phyloP scores from a whole-genome alignment of 2,113 vertebrate species.

The Eira barbara region DNA sequence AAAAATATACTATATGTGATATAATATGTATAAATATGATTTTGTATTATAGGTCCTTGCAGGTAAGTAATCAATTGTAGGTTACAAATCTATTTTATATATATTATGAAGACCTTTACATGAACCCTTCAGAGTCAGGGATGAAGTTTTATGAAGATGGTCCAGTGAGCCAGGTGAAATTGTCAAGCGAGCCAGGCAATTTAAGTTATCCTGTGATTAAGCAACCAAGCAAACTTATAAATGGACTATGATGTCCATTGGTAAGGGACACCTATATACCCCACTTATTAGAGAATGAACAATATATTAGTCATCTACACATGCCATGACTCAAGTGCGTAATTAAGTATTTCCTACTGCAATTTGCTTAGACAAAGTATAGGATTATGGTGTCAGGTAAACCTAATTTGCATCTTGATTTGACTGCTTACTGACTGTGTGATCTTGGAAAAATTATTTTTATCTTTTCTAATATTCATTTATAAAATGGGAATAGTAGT shows the following conservation, averaged over 20 bases:
- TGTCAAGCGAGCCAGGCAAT: not conserved
- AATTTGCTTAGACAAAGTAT: not conserved
- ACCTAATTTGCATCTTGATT: not conserved
- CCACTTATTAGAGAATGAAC: not conserved
- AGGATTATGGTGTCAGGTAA: not conserved
- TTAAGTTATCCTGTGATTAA: not conserved
- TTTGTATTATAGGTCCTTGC: not conserved
- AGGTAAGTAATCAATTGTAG: not conserved
- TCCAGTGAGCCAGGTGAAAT: not conserved
- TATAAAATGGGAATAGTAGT: not conserved
- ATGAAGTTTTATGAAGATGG: not conserved
- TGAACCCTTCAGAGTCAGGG: not conserved
- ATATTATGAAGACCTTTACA: not conserved
- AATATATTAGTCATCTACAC: not conserved
- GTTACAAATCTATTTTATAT: not conserved
- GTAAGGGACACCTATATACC: not conserved
- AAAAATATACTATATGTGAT: not conserved
- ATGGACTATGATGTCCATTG: not conserved
- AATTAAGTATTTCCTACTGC: not conserved
- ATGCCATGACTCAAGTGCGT: not conserved
- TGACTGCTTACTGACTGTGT: not conserved
- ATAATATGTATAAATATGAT: not conserved
- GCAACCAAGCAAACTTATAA: not conserved
- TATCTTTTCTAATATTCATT: not conserved
- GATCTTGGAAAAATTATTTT: not conserved